A percentile compares a stretch with the other conserved stretches of the same genome.
Conservation (phyloP, 2,113 vertebrate species). For the Phalacrocorax carbo region DNA sequence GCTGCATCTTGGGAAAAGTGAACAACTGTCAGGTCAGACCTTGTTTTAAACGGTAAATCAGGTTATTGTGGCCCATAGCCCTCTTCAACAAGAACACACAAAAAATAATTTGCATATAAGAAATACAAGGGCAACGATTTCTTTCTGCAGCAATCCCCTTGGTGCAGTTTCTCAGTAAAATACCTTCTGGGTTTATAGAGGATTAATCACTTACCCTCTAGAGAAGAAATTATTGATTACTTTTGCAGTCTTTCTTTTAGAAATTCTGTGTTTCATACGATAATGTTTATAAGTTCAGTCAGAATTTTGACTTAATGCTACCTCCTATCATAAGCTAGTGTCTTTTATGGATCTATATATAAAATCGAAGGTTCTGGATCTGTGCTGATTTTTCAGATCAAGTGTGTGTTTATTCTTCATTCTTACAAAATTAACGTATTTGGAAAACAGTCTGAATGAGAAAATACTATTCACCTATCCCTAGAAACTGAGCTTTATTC, state of each 20-base stretch:
- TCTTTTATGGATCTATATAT: neutral
- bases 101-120: neutral
- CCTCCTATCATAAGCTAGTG: neutral
- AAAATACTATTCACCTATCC: neutral
- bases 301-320: neutral
- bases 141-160: neutral
- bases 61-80: neutral
- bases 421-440: neutral
- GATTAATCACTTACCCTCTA: neutral
- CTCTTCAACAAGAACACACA: neutral
- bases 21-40: neutral
- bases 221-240: neutral
- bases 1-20: neutral
- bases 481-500: neutral
- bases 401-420: neutral
- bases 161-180: neutral
- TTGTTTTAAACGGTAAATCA: neutral
- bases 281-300: neutral
- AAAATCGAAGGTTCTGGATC: neutral
- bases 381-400: neutral
- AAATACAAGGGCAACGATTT: neutral
- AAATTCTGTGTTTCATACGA: neutral
- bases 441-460: neutral
- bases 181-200: neutral
- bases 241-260: neutral